Evolutionary conservation across 2,888 invertebrate species (phyloP), one percentile per base, ranked within the genome.

Genomic region (Drosophila recens): DNA sequence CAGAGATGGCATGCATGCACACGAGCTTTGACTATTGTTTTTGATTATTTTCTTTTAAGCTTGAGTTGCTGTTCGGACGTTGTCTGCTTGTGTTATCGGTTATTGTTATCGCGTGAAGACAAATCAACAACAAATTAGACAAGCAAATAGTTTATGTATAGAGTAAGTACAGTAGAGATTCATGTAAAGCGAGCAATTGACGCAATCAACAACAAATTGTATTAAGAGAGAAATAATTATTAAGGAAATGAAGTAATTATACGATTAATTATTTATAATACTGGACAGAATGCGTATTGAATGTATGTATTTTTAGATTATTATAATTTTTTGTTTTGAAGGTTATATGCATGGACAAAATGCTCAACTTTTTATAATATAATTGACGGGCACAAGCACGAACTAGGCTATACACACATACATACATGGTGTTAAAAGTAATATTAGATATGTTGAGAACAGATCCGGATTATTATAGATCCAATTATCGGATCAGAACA

Each of bases 1-100:
- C 67, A 72, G 74, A 77, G 59, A 58, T 54, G 64, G 54, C 73
- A 72, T 76, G 77, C 73, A 49, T 58, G 64, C 64, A 48, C 53
- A 42, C 40, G 61, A 40, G 66, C 42, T 49, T 67, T 40, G 27
- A n/a, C 11, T 63, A 36, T 15, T 30, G 38, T 38, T 61, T 42
- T 17, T 34, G 42, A 56, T 59, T 51, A 34, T 34, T 46, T 27
- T 27, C 13, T 43, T 13, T 43, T 43, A 15, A 5, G 17, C 17
- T 33, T 49, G 49, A 34, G 49, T 33, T 34, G 49, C 33, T 20
- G 51, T 51, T 51, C 13, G 51, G 13, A 51, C 34, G 34, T 34
- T 45, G 17, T 34, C 34, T 33, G 34, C 33, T 36, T 36, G 33
- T 34, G 51, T 36, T 51, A 51, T 48, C 15, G 43, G 46, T 8